These are phyloP conservation scores for Thunnus albacares DNA, from an alignment of 2,797 vertebrate species.

Conservation along the genomic window DNA sequence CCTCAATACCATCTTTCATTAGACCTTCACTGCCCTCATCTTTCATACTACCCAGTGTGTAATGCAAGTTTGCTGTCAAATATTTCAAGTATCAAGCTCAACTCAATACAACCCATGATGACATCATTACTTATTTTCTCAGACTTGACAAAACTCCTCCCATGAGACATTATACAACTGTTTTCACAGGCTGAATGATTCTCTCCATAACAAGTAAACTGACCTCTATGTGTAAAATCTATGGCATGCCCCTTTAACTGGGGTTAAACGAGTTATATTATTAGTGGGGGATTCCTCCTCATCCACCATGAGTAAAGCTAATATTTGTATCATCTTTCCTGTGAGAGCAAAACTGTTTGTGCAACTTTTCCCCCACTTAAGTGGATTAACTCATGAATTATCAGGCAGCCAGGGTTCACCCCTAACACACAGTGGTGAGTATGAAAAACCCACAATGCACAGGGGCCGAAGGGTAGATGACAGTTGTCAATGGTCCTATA, in stretches of 20 bases:
- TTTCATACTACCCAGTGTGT: not conserved
- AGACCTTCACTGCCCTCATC: not conserved
- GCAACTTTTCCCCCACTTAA: constrained; percentile 30
- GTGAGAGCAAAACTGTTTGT: constrained; percentile 20
- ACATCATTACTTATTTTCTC: too few relatives aligned
- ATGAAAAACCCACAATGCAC: constrained; percentile 52
- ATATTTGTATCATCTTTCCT: constrained; percentile 18
- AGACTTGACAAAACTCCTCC: too few relatives aligned
- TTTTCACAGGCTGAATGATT: not conserved
- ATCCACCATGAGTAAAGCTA: constrained; percentile 20
- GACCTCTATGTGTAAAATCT: constrained; percentile 5
- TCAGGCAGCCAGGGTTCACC: constrained; percentile 41
- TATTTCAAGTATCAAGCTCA: too few relatives aligned
- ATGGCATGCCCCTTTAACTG: constrained; percentile 1
- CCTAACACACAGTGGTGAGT: constrained; percentile 12
- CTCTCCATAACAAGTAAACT: not conserved
- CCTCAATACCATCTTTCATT: not conserved
- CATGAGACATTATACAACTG: not conserved
- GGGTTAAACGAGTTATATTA: constrained; percentile 8
- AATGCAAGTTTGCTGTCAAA: too few relatives aligned
- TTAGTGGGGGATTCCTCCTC: constrained; percentile 25
- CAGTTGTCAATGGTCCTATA: constrained; percentile 32
- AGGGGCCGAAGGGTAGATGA: not conserved
- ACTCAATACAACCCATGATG: not conserved
- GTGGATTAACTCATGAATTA: constrained; percentile 41